Base-by-base conservation (phyloP, 2,113 vertebrate genomes). In the Hypomesus transpacificus region DNA sequence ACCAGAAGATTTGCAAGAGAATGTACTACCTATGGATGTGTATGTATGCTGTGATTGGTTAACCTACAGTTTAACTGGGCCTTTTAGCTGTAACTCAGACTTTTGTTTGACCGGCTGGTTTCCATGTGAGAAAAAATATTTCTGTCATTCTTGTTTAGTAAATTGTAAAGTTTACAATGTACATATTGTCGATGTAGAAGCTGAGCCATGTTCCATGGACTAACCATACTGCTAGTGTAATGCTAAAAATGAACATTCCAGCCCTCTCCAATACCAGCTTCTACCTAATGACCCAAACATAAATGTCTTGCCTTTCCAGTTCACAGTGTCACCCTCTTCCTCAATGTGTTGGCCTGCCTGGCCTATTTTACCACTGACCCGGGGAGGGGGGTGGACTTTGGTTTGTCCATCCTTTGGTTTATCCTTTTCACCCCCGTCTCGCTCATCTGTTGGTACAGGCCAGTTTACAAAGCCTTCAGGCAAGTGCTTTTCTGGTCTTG, bases 1-100 rank as follows among this genome's bases (percentile, higher is more conserved):
- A 94, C 83, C 95, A 95, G 81, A 84, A 91, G 80, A 92, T 93
- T 81, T 97, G 96, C 93, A 98, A 93, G 92, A 97, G 96, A 91
- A 94, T 99, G 22, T 99, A 99, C 85, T 99, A 99, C 89, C 88
- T 99, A 64, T 99, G 97, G 97, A 98, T 99, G 95, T 82, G 97
- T 99, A 86, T 92, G 94, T 95, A 60, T 0, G 71, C 24, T 18
- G 6, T 14, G 59, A 34, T 34, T 34, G 39, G 39, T 46, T 46
- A 9, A 46, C 39, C 39, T 46, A 46, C 11, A 46, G 39, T 9
- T 46, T 5, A 46, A 46, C 39, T 46, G 39, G 39, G 39, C 39
- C 39, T 2, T 46, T 46, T 46, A 46, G 39, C 39, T 46, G 39
- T 46, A 46, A 46, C 39, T 46, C 39, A 46, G 39, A 9, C 39